Evolutionary conservation across 2,113 vertebrate genomes (phyloP), one percentile per base, ranked within the genome.

Genomic region (Scortum barcoo): DNA sequence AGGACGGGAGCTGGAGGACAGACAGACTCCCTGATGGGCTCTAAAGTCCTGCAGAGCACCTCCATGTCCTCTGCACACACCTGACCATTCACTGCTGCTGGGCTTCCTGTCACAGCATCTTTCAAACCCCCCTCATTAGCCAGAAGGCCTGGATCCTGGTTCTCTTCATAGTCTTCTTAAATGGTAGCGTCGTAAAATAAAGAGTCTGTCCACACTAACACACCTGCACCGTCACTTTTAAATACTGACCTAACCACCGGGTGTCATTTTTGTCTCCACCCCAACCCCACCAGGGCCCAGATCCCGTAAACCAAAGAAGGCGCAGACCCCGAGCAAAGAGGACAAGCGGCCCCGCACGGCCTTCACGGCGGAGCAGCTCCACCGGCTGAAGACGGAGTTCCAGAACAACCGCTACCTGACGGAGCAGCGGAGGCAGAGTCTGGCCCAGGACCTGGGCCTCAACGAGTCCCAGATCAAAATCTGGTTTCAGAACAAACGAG

Each of bases 391-490:
- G 68, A 93, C 94, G 0, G 97, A 97, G 92, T 97, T 98, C 87
- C 96, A 97, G 91, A 95, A 94, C 51, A 97, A 97, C 94, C 95
- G 96, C 28, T 98, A 98, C 94, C 93, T 98, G 91, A 98, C 97
- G 0, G 97, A 98, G 86, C 96, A 97, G 89, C 89, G 97, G 80
- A 89, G 97, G 36, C 96, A 97, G 90, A 94, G 93, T 61, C 93
- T 98, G 85, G 96, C 97, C 0, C 94, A 93, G 74, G 96, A 97
- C 54, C 97, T 98, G 1, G 94, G 95, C 63, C 96, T 98, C 78
- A 98, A 97, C 53, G 97, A 98, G 88, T 96, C 97, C 0, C 97
- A 98, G 91, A 97, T 98, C 88, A 98, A 98, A 88, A 98, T 98
- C 85, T 98, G 97, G 97, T 98, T 98, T 80, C 97, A 98, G 93